Conservation (phyloP, 2,888 invertebrate species). For the Melinopterus prodromus region DNA sequence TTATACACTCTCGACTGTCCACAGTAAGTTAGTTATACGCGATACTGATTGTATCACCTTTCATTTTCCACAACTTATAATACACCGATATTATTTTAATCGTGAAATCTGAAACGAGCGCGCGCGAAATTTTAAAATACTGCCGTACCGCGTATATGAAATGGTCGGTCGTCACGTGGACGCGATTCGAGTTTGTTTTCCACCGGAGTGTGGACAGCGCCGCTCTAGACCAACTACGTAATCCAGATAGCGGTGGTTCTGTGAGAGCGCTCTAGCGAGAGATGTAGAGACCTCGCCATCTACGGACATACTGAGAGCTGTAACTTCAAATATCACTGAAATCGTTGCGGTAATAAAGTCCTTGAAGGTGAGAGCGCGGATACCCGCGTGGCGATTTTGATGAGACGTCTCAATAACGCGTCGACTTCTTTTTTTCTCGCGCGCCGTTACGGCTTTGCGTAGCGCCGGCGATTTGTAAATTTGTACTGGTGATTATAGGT, state of each 20-base stretch:
- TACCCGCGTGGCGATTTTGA: not conserved
- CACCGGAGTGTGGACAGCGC: not conserved
- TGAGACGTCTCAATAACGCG: not conserved
- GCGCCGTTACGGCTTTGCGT: not conserved
- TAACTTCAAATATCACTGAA: constrained; percentile 26
- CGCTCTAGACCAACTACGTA: not conserved
- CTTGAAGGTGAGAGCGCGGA: constrained; percentile 15
- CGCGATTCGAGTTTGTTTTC: not conserved
- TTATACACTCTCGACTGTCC: constrained; percentile 29
- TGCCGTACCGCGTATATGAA: too few relatives aligned
- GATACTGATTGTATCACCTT: constrained; percentile 26
- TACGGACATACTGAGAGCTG: constrained; percentile 18
- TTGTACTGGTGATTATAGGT: too few relatives aligned
- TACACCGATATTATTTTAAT: constrained; percentile 5
- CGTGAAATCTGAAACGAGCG: too few relatives aligned
- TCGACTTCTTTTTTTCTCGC: not conserved
- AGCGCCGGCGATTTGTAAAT: not conserved
- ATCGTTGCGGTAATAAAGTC: constrained; percentile 22
- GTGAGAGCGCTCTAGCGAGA: constrained; percentile 7
- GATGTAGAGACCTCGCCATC: constrained; percentile 17
- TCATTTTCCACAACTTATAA: constrained; percentile 30
- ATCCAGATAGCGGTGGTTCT: constrained; percentile 12
- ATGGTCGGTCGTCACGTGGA: too few relatives aligned
- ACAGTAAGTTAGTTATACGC: constrained; percentile 15
- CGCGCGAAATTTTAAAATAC: too few relatives aligned